phyloP scores from a whole-genome alignment of 2,113 vertebrate species.

The Gallinago undulata region DNA sequence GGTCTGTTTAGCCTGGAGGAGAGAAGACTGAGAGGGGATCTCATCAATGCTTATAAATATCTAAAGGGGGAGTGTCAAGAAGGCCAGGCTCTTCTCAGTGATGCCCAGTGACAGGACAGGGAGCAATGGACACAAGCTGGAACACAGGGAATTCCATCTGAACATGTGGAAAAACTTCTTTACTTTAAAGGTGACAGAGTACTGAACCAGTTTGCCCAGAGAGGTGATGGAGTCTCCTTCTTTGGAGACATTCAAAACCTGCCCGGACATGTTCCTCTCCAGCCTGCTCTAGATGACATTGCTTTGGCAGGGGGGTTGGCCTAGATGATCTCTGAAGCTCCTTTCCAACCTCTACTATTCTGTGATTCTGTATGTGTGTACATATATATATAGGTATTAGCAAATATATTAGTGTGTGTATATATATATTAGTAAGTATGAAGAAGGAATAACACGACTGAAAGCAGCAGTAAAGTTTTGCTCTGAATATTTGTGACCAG shows the following conservation, averaged over 20 bases:
- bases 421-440: background rate
- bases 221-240: background rate
- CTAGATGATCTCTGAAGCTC: background rate
- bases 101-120: background rate
- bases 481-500: background rate
- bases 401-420: background rate
- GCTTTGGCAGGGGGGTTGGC: background rate
- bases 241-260: background rate
- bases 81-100: background rate
- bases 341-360: background rate
- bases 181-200: background rate
- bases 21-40: background rate
- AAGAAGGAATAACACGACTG: background rate
- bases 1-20: background rate
- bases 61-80: background rate
- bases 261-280: background rate
- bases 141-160: background rate
- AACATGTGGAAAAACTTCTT: background rate
- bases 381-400: background rate
- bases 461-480: background rate
- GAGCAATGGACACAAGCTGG: background rate
- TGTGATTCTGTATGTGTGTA: background rate
- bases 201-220: background rate
- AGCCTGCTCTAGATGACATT: background rate
- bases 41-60: background rate